Percentiles rank a stretch among this genome's conserved stretches.
These are phyloP conservation scores for Siderastrea radians DNA, from an alignment of 92 coral and sea anemone genomes.

Conservation along the genomic window DNA sequence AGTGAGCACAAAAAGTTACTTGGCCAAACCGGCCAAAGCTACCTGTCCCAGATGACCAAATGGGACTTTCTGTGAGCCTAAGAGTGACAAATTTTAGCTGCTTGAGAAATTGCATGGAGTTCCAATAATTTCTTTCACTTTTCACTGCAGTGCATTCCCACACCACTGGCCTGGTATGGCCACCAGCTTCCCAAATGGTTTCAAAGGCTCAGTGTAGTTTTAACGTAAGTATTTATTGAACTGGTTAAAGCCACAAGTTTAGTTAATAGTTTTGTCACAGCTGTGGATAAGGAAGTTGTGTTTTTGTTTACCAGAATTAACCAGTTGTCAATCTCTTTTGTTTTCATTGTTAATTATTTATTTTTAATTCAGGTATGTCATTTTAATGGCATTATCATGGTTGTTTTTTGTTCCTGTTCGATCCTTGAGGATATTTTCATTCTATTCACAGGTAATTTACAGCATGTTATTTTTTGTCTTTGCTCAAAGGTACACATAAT, in stretches of 20 bases:
- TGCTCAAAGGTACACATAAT: no score
- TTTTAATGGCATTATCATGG: slow-evolving; percentile 84
- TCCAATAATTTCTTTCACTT: not conserved
- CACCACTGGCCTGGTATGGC: slow-evolving; percentile 95
- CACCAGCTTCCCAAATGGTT: slow-evolving; percentile 98
- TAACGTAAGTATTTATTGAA: slow-evolving; percentile 80
- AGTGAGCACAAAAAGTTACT: no score
- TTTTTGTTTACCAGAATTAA: not conserved
- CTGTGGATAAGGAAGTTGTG: not conserved
- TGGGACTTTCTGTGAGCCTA: no score
- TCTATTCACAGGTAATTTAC: slow-evolving; percentile 87
- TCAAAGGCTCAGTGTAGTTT: slow-evolving; percentile 89
- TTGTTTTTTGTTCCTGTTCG: slow-evolving; percentile 97
- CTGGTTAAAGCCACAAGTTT: not conserved
- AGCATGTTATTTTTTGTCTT: not conserved
- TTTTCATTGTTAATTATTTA: not conserved
- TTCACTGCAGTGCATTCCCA: slow-evolving; percentile 90
- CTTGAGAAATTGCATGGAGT: no score
- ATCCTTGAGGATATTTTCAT: slow-evolving; percentile 92
- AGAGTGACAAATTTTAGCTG: no score
- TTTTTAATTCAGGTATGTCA: slow-evolving; percentile 84
- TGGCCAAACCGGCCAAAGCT: no score
- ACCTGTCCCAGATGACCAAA: no score
- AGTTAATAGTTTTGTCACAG: not conserved
- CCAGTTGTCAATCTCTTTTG: not conserved